Evolutionary conservation across 2,888 invertebrate genomes (phyloP).

Genomic region (Pyrgus malvae): DNA sequence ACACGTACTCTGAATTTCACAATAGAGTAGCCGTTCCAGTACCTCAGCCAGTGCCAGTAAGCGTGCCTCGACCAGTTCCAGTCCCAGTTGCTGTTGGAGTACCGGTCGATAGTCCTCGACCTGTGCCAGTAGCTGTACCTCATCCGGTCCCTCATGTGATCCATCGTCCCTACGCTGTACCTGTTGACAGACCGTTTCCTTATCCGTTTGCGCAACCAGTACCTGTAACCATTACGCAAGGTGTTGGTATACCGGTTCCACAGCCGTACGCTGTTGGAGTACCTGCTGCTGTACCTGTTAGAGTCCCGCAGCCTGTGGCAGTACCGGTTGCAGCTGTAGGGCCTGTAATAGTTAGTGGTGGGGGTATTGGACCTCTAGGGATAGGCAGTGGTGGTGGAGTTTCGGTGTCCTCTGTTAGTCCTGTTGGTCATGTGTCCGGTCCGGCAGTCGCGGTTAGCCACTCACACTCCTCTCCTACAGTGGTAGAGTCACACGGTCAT

Average conservation of each 20-base stretch:
- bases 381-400: conserved; percentile 14
- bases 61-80: conserved; percentile 66
- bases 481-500: conserved; percentile 37
- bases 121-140: conserved; percentile 58
- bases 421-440: neutral
- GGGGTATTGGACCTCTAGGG: neutral
- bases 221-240: conserved; percentile 74
- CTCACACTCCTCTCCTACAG: conserved; percentile 12
- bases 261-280: conserved; percentile 74
- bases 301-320: conserved; percentile 58
- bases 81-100: conserved; percentile 76
- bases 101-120: conserved; percentile 67
- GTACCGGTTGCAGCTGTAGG: conserved; percentile 45
- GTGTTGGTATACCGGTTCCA: conserved; percentile 77
- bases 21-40: conserved; percentile 77
- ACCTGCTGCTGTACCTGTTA: conserved; percentile 63
- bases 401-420: neutral
- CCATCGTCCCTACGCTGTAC: conserved; percentile 66
- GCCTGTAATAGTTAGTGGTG: conserved; percentile 29
- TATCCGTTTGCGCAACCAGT: conserved; percentile 79
- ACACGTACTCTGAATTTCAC: conserved; percentile 67
- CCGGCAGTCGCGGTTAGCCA: conserved; percentile 1
- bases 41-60: conserved; percentile 69
- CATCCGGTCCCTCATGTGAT: conserved; percentile 70
- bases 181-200: conserved; percentile 79